Conservation (phyloP, 2,113 vertebrate genomes). For the Grammomys dolichurus region DNA sequence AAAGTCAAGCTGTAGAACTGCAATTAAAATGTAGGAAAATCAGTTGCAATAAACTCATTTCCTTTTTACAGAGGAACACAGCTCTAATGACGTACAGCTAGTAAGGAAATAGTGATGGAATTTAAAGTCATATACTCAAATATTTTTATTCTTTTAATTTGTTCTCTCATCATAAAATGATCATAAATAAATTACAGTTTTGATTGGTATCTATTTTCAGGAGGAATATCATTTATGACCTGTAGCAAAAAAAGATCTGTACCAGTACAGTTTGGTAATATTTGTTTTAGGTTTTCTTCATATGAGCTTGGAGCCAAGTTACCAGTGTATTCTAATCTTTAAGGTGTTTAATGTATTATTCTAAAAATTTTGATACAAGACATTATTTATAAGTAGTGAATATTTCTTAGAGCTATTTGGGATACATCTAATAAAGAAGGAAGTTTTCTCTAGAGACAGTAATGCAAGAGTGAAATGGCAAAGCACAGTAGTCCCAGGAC, state of each 20-base stretch:
- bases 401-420: neutral
- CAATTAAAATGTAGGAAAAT: conserved; percentile 58
- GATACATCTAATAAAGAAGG: neutral
- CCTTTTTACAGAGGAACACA: conserved; percentile 9
- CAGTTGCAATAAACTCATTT: conserved; percentile 56
- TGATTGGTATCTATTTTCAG: neutral
- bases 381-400: neutral
- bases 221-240: neutral
- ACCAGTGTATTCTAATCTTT: neutral
- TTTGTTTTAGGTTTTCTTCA: neutral
- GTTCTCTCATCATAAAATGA: neutral
- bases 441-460: neutral
- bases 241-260: neutral
- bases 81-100: conserved; percentile 7
- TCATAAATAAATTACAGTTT: neutral
- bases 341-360: neutral
- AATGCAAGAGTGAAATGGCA: neutral
- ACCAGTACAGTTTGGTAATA: neutral
- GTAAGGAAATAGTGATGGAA: neutral
- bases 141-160: conserved; percentile 22
- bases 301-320: neutral
- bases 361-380: neutral
- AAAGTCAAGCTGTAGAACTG: conserved; percentile 44
- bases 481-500: neutral
- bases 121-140: neutral